These are phyloP conservation scores for Donacobius atricapilla DNA, from an alignment of 2,113 vertebrate genomes.

Conservation along the genomic window DNA sequence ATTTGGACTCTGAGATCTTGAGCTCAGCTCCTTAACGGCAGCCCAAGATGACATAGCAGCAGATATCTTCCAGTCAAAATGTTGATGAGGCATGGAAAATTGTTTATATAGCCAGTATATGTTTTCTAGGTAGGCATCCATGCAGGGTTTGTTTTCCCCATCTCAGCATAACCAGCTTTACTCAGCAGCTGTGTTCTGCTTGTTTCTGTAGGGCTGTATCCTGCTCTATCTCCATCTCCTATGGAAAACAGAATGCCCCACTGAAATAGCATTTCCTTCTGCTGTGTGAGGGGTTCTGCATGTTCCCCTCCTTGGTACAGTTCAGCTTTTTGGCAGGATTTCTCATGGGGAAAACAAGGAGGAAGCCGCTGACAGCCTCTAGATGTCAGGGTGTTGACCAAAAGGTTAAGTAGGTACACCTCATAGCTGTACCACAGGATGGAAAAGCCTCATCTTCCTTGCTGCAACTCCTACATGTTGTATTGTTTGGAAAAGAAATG, in stretches of 20 bases:
- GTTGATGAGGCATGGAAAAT: background rate
- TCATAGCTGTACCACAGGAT: background rate
- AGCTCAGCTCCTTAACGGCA: background rate
- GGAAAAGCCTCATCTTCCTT: background rate
- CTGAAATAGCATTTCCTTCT: background rate
- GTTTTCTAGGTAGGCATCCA: background rate
- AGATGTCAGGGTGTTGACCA: background rate
- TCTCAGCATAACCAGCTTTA: background rate
- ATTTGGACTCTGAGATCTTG: background rate
- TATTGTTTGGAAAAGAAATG: background rate
- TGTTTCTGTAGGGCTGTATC: background rate
- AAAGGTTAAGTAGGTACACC: background rate
- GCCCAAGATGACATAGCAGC: background rate
- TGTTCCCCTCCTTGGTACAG: background rate
- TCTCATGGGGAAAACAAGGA: background rate
- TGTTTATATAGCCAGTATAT: background rate
- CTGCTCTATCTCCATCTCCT: background rate
- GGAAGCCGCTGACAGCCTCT: background rate
- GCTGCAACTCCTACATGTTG: background rate
- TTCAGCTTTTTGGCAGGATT: background rate
- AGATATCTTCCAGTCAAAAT: background rate
- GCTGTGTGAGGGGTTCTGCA: background rate
- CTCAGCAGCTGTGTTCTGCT: background rate
- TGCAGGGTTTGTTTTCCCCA: background rate
- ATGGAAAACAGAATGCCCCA: background rate